A percentile compares a stretch with the other conserved stretches of the same genome.
These are phyloP conservation scores for Eristalis tenax DNA, from an alignment of 2,888 invertebrate species.

Conservation along the genomic window DNA sequence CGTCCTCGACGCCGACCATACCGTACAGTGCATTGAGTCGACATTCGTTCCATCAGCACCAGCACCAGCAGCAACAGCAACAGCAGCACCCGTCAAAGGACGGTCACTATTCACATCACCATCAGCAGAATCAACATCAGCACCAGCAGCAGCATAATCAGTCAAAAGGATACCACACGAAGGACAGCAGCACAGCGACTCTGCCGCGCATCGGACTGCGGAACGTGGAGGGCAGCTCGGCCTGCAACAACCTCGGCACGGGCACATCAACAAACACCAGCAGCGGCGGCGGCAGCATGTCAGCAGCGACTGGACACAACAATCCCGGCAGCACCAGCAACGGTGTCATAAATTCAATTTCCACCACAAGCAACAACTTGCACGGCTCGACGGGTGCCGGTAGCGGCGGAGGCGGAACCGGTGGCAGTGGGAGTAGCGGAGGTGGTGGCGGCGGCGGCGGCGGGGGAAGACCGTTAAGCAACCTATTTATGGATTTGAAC, in stretches of 20 bases:
- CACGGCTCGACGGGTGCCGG: slow-evolving; percentile 18
- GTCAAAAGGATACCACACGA: slow-evolving; percentile 61
- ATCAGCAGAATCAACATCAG: slow-evolving; percentile 52
- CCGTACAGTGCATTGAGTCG: slow-evolving; percentile 71
- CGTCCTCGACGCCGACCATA: slow-evolving; percentile 76
- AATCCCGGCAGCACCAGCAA: slow-evolving; percentile 51
- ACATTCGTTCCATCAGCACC: slow-evolving; percentile 59
- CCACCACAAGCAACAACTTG: slow-evolving; percentile 46
- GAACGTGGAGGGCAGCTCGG: slow-evolving; percentile 40
- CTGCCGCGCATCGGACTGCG: slow-evolving; percentile 63
- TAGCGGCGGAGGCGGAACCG: slow-evolving; percentile 23
- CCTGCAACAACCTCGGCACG: slow-evolving; percentile 33
- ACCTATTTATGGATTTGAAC: slow-evolving; percentile 73
- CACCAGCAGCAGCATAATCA: slow-evolving; percentile 70
- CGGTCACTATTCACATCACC: slow-evolving; percentile 12
- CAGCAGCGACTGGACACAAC: slow-evolving; percentile 58
- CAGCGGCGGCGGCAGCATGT: slow-evolving; percentile 55
- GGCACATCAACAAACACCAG: slow-evolving; percentile 40
- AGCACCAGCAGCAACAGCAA: slow-evolving; percentile 73
- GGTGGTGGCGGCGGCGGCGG: slow-evolving; percentile 26
- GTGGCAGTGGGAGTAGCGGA: neutral
- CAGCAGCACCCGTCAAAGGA: slow-evolving; percentile 41
- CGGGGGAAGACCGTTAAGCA: slow-evolving; percentile 50
- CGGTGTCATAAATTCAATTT: slow-evolving; percentile 59
- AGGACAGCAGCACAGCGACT: slow-evolving; percentile 64